phyloP scores from a whole-genome alignment of 2,113 vertebrate species.

The Carlito syrichta region DNA sequence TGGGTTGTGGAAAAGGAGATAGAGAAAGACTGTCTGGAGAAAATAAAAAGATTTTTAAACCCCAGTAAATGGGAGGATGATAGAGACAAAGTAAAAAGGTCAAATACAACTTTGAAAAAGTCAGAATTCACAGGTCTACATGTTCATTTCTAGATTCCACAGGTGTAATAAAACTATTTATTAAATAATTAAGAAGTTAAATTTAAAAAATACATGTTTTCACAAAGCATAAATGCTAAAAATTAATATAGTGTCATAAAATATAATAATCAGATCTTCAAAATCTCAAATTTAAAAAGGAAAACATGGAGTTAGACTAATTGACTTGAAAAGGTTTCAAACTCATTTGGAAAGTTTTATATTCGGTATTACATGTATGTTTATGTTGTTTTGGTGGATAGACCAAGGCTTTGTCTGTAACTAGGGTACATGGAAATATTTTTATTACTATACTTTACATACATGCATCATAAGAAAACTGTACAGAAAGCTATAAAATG shows the following conservation, averaged over 20 bases:
- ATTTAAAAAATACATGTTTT: neutral
- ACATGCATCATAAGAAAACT: neutral
- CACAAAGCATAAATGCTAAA: neutral
- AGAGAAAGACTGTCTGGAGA: neutral
- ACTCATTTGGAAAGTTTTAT: neutral
- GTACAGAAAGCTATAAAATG: neutral
- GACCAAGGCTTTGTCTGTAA: neutral
- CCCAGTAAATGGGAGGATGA: neutral
- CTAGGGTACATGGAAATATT: accelerated
- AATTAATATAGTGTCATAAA: neutral
- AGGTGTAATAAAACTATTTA: neutral
- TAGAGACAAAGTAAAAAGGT: neutral
- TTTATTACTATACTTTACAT: neutral
- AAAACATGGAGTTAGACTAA: neutral
- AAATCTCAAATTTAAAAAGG: neutral
- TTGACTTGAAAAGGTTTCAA: neutral
- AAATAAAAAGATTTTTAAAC: neutral
- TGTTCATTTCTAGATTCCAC: neutral
- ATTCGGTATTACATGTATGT: no score
- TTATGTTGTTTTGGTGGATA: neutral
- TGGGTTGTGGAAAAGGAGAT: neutral
- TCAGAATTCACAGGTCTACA: neutral
- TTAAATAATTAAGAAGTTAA: neutral
- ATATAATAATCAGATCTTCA: neutral
- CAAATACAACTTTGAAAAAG: neutral